These are phyloP conservation scores for Cairina moschata DNA, from an alignment of 2,113 vertebrate genomes.

Conservation along the genomic window DNA sequence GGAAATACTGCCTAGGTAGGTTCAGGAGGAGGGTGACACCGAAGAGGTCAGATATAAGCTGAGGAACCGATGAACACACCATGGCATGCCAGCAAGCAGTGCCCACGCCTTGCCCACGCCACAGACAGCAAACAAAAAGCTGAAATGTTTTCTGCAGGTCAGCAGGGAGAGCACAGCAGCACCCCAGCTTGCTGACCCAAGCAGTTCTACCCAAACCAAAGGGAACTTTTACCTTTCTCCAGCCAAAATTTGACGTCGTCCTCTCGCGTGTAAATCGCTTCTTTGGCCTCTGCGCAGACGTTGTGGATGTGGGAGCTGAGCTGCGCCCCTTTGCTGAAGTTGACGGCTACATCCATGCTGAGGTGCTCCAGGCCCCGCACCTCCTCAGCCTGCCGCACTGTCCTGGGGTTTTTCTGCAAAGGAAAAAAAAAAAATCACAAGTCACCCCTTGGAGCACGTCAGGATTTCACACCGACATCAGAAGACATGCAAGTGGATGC, in stretches of 20 bases:
- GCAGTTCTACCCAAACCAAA: rapidly evolving
- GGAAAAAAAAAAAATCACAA: neutral
- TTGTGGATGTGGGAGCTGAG: constrained; percentile 92
- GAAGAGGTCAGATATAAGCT: neutral
- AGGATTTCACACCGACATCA: rapidly evolving
- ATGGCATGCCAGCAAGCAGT: rapidly evolving
- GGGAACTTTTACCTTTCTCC: constrained; percentile 79
- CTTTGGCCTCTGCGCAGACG: constrained; percentile 90
- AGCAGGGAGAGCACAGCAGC: neutral
- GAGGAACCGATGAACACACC: no score
- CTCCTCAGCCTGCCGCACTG: constrained; percentile 91
- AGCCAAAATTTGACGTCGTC: constrained; percentile 92
- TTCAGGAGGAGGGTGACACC: neutral
- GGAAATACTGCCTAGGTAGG: neutral
- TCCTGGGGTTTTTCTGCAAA: constrained; percentile 90
- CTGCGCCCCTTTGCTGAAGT: constrained; percentile 88
- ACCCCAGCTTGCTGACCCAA: neutral
- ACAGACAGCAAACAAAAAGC: neutral
- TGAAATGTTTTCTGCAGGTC: neutral
- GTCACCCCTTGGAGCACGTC: rapidly evolving
- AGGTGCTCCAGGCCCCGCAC: constrained; percentile 85
- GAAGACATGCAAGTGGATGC: rapidly evolving
- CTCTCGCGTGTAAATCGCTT: constrained; percentile 90
- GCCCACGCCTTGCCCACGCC: rapidly evolving
- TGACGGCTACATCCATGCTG: constrained; percentile 88